These are phyloP conservation scores for Coboldia fuscipes DNA, from an alignment of 1,140 invertebrate species.

Conservation along the genomic window DNA sequence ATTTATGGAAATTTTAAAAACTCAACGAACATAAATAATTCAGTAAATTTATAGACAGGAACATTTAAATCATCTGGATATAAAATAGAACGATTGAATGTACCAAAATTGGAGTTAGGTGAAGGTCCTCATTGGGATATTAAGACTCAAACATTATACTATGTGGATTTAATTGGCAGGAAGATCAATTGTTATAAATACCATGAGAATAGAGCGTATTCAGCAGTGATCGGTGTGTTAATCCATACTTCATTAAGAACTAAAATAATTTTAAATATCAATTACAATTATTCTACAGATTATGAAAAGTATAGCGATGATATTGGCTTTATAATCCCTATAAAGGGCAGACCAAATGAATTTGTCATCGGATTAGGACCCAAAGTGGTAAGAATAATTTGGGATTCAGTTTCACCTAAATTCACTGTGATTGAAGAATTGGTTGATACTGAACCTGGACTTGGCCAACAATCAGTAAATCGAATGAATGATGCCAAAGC, in stretches of 20 bases:
- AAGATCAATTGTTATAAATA: slow-evolving; percentile 3
- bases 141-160: slow-evolving; percentile 27
- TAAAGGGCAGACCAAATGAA: slow-evolving; percentile 22
- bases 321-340: slow-evolving; percentile 24
- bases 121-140: slow-evolving; percentile 40
- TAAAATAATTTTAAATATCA: no score
- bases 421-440: slow-evolving; percentile 14
- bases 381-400: slow-evolving; percentile 27
- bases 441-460: slow-evolving; percentile 22
- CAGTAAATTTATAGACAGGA: no score
- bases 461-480: slow-evolving; percentile 22
- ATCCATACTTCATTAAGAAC: no score
- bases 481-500: slow-evolving; percentile 54
- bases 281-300: no score
- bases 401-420: slow-evolving; percentile 23
- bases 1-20: no score
- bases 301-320: no score
- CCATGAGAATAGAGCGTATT: slow-evolving; percentile 1
- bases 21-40: no score
- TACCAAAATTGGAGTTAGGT: slow-evolving; percentile 14
- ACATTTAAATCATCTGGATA: background rate
- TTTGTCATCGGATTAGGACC: slow-evolving; percentile 27
- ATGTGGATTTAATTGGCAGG: slow-evolving; percentile 16
- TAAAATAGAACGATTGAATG: background rate
- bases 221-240: slow-evolving; percentile 8